Conservation (phyloP, 2,113 vertebrate genomes). For the Crotalus horridus region DNA sequence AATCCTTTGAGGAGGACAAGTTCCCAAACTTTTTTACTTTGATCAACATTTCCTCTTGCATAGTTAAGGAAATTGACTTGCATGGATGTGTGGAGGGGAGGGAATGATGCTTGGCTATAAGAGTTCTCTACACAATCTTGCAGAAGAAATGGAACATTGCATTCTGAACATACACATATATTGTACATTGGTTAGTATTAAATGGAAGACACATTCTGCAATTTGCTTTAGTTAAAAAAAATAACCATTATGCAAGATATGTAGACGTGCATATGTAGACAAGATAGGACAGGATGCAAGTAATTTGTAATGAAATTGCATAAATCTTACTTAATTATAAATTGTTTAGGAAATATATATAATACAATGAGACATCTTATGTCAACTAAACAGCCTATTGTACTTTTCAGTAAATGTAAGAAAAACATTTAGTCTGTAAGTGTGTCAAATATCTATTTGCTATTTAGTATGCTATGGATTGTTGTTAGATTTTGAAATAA, state of each 20-base stretch:
- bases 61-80: slow-evolving; percentile 22
- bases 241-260: neutral
- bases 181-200: neutral
- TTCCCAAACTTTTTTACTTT: slow-evolving; percentile 30
- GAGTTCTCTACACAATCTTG: neutral
- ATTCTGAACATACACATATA: slow-evolving; percentile 6
- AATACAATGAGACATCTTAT: neutral
- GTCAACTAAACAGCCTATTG: neutral
- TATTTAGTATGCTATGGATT: neutral
- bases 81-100: slow-evolving; percentile 23
- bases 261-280: neutral
- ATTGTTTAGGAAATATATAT: neutral
- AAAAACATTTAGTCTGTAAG: neutral
- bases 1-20: slow-evolving; percentile 32
- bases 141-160: neutral
- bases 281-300: neutral
- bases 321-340: neutral
- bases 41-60: slow-evolving; percentile 32
- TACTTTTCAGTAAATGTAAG: neutral
- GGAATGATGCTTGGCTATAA: neutral
- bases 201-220: neutral
- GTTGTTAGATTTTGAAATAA: neutral
- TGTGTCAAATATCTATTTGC: neutral
- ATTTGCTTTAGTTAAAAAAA: neutral
- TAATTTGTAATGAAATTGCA: neutral